Evolutionary conservation across 2,888 invertebrate species (phyloP).

Genomic region (Hesperia comma): DNA sequence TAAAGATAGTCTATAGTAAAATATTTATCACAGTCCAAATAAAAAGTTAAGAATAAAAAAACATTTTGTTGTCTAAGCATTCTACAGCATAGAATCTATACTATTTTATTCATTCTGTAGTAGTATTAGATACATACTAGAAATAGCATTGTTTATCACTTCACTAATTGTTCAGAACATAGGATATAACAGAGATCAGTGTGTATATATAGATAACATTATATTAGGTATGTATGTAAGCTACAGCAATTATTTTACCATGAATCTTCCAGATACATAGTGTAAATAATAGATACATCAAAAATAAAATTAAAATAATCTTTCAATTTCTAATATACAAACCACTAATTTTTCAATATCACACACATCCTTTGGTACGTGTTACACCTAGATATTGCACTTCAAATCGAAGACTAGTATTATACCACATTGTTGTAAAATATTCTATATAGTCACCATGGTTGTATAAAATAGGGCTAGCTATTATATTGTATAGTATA

Average conservation of each 20-base stretch:
- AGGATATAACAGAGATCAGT: conserved; percentile 12
- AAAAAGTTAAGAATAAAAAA: conserved; percentile 40
- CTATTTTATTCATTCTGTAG: no score
- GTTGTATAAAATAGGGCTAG: neutral
- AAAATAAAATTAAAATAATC: conserved; percentile 23
- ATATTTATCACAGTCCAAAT: conserved; percentile 52
- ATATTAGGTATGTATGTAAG: conserved; percentile 6
- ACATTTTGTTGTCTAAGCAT: neutral
- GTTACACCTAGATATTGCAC: conserved; percentile 32
- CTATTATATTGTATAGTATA: no score
- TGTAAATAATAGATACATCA: conserved; percentile 19
- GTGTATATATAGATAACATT: conserved; percentile 16
- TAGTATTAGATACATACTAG: no score
- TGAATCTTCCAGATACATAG: conserved; percentile 16
- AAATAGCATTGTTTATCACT: no score
- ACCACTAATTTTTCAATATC: conserved; percentile 24
- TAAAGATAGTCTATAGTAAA: conserved; percentile 45
- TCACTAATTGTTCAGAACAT: no score
- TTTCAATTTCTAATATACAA: conserved; percentile 6
- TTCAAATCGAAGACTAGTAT: conserved; percentile 28
- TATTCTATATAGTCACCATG: neutral
- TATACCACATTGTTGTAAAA: conserved; percentile 7
- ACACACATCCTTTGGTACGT: conserved; percentile 33
- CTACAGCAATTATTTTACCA: conserved; percentile 39
- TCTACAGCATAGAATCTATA: no score